Evolutionary conservation across 37 sponge, comb jelly and placozoan genomes (phyloP), one percentile per base, ranked within the genome.

Genomic region (Halichondria panicea): DNA sequence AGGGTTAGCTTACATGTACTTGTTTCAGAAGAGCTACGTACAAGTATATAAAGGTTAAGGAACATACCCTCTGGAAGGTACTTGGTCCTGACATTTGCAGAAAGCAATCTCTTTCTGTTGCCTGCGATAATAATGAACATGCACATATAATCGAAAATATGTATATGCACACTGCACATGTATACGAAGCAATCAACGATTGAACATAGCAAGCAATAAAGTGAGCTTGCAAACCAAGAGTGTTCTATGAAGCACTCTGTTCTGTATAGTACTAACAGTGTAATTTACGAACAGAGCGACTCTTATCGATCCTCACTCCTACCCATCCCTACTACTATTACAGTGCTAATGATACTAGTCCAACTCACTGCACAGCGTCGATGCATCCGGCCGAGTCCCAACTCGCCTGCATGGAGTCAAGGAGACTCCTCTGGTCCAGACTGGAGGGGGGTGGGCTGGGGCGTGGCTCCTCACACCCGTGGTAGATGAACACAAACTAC

Each of bases 401-500:
- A 36, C 59, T 72, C 28, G 45, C 79, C 42, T 74, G 69, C 38
- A 86, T 38, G 22, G 65, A 28, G 12, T 74, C 73, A 11, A 72
- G 60, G 11, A 66, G 7, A 8, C 43, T 24, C 1, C 56, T 41
- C 8, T 72, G 48, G 4, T 68, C 75, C 35, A 79, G 66, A 28
- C 62, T 58, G 35, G 74, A 66, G 45, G 74, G 79, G 42, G 78
- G 72, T 25, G 82, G 82, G 57, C 78, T 45, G 30, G 64, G 66
- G 48, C 54, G 24, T 4, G 55, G 36, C 0, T 53, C 77, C 64
- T 88, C 88, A 3, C 60, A 59, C 30, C 81, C 69, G 50, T 86
- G 77, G 35, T 81, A 88, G 38, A 91, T 83, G 57, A 91, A 73
- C 27, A 91, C 74, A 78, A 78, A 85, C 78, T 86, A 48, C 52